Evolutionary conservation across 2,888 invertebrate genomes (phyloP), one percentile per base, ranked within the genome.

Genomic region (Dolomedes plantarius): DNA sequence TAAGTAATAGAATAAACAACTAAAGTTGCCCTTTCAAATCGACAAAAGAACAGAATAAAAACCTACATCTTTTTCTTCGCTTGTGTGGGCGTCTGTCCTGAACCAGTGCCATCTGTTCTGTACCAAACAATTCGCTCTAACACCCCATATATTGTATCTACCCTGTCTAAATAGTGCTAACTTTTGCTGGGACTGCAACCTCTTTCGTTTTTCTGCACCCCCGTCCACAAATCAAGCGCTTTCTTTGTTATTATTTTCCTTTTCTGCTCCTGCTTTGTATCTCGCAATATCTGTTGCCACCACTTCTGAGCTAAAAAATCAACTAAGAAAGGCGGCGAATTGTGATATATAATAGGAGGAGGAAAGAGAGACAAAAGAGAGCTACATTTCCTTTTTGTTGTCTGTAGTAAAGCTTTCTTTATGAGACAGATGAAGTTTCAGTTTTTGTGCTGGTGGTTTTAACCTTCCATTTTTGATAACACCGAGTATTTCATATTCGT

Each of bases 111-210:
- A 85, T 85, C 83, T 85, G 83, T 36, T 72, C 65, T 65, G 72
- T 85, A 85, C 65, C 77, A 85, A 85, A 85, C 83, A 85, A 78
- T 85, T 73, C 64, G 50, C 69, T 19, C 77, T 76, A 85, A 85
- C 83, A 85, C 83, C 72, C 77, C 83, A 85, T 77, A 77, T 72
- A 85, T 85, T 85, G 83, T 85, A 56, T 68, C 77, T 56, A 72
- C 39, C 77, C 68, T 85, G 83, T 77, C 83, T 85, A 85, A 85
- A 85, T 77, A 85, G 83, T 77, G 83, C 68, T 77, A 83, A 77
- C 83, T 83, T 83, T 83, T 72, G 65, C 72, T 27, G 41, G 39
- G 36, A 77, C 72, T n/a, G 77, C 46, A 85, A 85, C 83, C 77
- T 85, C 65, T 77, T 73, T 73, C 67, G 72, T 85, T 77, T 85